Conservation (phyloP, 2,113 vertebrate genomes). For the Dendropsophus ebraccatus region DNA sequence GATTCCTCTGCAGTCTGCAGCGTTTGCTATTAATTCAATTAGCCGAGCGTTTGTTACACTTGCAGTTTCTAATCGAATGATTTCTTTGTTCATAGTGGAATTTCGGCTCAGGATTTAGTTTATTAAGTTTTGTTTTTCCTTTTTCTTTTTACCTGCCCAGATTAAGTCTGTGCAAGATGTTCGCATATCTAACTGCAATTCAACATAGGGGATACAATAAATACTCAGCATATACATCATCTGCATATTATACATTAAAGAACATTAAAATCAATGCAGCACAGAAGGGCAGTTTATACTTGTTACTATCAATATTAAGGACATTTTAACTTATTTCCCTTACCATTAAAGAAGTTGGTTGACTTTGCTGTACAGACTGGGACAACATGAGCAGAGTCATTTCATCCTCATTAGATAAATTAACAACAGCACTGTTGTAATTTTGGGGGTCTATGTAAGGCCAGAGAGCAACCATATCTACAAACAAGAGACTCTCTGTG, state of each 20-base stretch:
- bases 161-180: background rate
- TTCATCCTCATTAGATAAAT: too few relatives aligned
- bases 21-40: conserved; percentile 59
- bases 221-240: background rate
- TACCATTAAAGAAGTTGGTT: too few relatives aligned
- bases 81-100: conserved; percentile 53
- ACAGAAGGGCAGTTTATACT: too few relatives aligned
- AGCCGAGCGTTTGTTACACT: conserved; percentile 57
- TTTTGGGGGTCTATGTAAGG: too few relatives aligned
- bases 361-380: too few relatives aligned
- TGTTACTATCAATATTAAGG: too few relatives aligned
- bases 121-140: conserved; percentile 10
- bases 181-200: background rate
- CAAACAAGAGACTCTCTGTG: too few relatives aligned
- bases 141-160: background rate
- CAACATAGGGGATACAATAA: background rate
- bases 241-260: background rate
- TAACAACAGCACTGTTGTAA: too few relatives aligned
- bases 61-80: conserved; percentile 58
- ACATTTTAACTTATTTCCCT: too few relatives aligned
- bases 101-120: conserved; percentile 35
- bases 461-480: too few relatives aligned
- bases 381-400: too few relatives aligned
- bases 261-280: background rate
- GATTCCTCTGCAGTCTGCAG: conserved; percentile 58